phyloP scores from a whole-genome alignment of 2,113 vertebrate species.

The Emydura subglobosa region DNA sequence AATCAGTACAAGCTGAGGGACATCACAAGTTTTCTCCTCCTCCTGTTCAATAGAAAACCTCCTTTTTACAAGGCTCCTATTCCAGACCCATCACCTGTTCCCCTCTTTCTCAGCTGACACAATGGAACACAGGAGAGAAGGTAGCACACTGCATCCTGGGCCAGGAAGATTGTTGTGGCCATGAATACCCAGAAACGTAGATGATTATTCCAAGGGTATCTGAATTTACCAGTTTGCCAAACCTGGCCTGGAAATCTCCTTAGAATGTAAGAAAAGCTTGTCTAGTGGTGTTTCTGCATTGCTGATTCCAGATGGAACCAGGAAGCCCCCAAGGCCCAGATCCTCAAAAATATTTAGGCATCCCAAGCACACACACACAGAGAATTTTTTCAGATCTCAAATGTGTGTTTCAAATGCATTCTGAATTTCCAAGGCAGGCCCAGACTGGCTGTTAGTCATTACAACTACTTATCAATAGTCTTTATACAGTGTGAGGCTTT shows the following conservation, averaged over 20 bases:
- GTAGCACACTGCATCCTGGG: background rate
- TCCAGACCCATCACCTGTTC: background rate
- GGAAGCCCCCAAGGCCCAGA: background rate
- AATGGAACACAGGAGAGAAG: fast-evolving
- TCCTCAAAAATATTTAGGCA: background rate
- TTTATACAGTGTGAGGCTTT: background rate
- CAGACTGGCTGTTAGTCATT: background rate
- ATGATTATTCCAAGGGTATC: background rate
- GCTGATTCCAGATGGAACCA: background rate
- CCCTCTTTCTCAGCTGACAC: background rate
- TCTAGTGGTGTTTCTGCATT: background rate
- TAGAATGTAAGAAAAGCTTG: background rate
- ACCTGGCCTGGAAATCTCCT: background rate
- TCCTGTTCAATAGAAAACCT: background rate
- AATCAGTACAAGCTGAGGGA: background rate
- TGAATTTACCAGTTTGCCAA: background rate
- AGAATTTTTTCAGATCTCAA: background rate
- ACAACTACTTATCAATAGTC: background rate
- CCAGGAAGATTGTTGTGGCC: background rate
- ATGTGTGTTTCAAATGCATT: background rate
- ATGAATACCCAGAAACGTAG: background rate
- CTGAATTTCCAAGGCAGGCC: background rate
- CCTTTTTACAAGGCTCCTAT: background rate
- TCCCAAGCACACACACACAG: background rate
- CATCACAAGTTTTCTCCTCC: background rate